Conservation (phyloP, 2,113 vertebrate genomes). For the Petaurus breviceps region DNA sequence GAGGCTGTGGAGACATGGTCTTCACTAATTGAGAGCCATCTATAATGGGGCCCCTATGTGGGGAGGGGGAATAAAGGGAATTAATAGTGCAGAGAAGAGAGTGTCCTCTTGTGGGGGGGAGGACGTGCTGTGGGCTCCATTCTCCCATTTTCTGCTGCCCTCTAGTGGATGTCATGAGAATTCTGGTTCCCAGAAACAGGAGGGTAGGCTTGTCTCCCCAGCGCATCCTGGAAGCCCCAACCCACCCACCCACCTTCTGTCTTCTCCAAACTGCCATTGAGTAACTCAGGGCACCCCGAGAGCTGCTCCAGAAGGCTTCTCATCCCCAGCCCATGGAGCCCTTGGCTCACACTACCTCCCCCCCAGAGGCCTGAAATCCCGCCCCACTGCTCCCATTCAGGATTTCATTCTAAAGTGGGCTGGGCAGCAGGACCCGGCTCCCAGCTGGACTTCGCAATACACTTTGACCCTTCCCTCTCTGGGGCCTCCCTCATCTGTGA, state of each 20-base stretch:
- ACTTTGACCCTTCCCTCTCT: neutral
- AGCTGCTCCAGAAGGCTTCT: neutral
- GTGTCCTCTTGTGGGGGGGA: neutral
- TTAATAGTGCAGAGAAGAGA: neutral
- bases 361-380: neutral
- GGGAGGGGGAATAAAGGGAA: neutral
- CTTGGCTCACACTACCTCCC: neutral
- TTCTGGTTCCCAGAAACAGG: neutral
- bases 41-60: too few relatives aligned
- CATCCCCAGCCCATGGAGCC: neutral
- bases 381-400: neutral
- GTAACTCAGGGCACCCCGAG: neutral
- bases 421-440: neutral
- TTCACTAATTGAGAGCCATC: neutral
- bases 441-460: neutral
- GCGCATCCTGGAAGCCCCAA: neutral
- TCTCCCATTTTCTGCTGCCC: conserved; percentile 19
- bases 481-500: neutral
- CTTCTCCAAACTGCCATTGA: neutral
- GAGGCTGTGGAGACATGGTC: neutral
- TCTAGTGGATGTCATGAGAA: neutral
- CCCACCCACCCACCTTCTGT: neutral
- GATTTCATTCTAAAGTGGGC: neutral
- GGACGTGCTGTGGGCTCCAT: neutral
- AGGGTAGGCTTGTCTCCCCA: neutral